These are phyloP conservation scores for Prunella fulvescens DNA, from an alignment of 2,113 vertebrate species.

Conservation along the genomic window DNA sequence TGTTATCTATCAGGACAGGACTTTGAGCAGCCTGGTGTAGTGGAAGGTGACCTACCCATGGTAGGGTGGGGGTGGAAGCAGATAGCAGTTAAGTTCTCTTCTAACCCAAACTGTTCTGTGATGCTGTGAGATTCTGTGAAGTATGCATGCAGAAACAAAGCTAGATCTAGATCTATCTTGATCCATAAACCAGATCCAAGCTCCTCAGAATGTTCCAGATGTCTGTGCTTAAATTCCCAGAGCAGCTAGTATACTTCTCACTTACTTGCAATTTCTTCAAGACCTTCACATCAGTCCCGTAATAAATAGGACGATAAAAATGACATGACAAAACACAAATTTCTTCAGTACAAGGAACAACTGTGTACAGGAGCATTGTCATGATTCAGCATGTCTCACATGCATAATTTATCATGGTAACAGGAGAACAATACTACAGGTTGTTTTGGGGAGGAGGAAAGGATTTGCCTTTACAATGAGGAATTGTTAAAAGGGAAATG, in stretches of 20 bases:
- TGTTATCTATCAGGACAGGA: not conserved
- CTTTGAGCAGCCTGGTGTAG: not conserved
- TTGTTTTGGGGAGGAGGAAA: not conserved
- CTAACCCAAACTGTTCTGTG: not conserved
- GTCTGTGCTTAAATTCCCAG: not conserved
- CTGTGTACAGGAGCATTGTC: not conserved
- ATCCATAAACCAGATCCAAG: rapidly evolving
- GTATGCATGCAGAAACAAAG: rapidly evolving
- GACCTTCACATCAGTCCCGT: rapidly evolving
- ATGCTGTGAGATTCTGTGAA: not conserved
- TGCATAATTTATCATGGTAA: not conserved
- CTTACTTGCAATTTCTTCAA: not conserved
- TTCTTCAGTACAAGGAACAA: not conserved
- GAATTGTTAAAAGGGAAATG: not conserved
- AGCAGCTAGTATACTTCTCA: rapidly evolving
- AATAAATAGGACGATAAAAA: not conserved
- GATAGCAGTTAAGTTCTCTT: not conserved
- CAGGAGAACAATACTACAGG: not conserved
- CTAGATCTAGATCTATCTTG: not conserved
- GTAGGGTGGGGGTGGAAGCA: not conserved
- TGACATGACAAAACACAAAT: not conserved
- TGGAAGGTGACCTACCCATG: not conserved
- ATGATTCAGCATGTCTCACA: not conserved
- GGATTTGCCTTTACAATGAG: not conserved
- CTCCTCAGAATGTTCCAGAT: not conserved